Evolutionary conservation across 2,113 vertebrate species (phyloP), one percentile per base, ranked within the genome.

Genomic region (Microcebus murinus): DNA sequence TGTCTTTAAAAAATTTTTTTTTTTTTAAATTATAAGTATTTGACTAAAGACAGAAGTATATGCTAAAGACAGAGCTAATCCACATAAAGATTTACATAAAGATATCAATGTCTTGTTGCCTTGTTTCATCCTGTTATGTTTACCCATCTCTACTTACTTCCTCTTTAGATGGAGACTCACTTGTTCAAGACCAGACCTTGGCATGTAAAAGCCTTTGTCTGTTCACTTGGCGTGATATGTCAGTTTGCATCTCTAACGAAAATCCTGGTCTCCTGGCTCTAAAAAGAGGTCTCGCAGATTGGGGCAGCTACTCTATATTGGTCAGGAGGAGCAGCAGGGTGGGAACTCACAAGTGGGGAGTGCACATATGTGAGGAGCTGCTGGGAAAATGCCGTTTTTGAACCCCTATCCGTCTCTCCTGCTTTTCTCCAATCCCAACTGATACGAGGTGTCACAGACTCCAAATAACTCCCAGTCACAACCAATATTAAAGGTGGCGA

Each of bases 401-500:
- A 74, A 80, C 9, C 17, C 0, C 8, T 48, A 6, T 59, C 71
- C 87, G 25, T 90, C 70, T 52, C 63, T 76, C 11, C 59, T 67
- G 42, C 65, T 92, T 73, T 68, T 14, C 42, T 94, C 70, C 23
- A 61, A 65, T 67, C 59, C 45, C 74, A 68, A n/a, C 14, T 76
- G 87, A 87, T 61, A 67, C 45, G 57, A 87, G 13, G 70, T 70
- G 68, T 87, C 79, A 76, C 71, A 87, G 36, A 87, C 45, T 79
- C 86, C 80, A 93, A 88, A 94, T 92, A 95, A 92, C 65, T 90
- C 65, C 39, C 25, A 67, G 92, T 87, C 59, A 81, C 6, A 45
- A 42, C 52, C 84, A 90, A 81, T 95, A 87, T 84, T 90, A 90
- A 61, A 96, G 70, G 74, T 87, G 90, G 81, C 84, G 80, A 94